Evolutionary conservation across 2,888 invertebrate genomes (phyloP).

Genomic region (Apoderus coryli): DNA sequence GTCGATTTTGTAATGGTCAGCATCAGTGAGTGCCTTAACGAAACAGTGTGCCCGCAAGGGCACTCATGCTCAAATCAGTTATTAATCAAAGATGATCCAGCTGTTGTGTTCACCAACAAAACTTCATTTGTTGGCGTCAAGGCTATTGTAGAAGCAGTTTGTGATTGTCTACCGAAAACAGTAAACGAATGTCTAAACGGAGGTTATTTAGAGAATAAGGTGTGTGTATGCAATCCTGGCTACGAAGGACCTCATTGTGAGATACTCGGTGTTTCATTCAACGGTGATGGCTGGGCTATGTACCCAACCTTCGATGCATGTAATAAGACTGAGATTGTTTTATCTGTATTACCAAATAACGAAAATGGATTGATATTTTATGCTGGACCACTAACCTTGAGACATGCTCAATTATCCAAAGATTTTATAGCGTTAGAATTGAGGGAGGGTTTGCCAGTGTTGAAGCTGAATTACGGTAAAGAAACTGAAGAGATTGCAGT

Average conservation of each 20-base stretch:
- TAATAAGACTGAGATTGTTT: conserved; percentile 62
- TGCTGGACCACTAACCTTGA: conserved; percentile 53
- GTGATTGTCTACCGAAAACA: conserved; percentile 37
- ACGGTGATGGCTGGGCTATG: conserved; percentile 86
- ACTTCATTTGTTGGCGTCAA: conserved; percentile 90
- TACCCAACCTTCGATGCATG: conserved; percentile 80
- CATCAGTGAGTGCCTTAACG: conserved; percentile 79
- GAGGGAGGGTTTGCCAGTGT: conserved; percentile 63
- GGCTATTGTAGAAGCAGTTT: conserved; percentile 66
- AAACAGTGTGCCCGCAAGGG: conserved; percentile 51
- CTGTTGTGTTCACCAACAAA: conserved; percentile 80
- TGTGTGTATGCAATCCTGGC: conserved; percentile 67
- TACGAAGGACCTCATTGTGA: conserved; percentile 83
- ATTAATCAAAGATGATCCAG: conserved; percentile 53
- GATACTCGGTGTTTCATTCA: conserved; percentile 73
- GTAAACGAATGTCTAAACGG: conserved; percentile 25
- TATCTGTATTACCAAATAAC: conserved; percentile 65
- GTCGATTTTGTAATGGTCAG: conserved; percentile 73
- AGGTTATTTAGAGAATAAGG: conserved; percentile 39
- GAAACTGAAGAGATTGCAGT: conserved; percentile 57
- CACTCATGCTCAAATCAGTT: conserved; percentile 70
- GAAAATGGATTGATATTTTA: conserved; percentile 81
- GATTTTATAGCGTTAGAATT: conserved; percentile 89
- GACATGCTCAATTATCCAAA: conserved; percentile 49
- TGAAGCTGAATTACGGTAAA: conserved; percentile 78